Percentiles rank a stretch among this genome's conserved stretches.
Conservation (phyloP, 2,888 invertebrate genomes). For the Germaria angustata region DNA sequence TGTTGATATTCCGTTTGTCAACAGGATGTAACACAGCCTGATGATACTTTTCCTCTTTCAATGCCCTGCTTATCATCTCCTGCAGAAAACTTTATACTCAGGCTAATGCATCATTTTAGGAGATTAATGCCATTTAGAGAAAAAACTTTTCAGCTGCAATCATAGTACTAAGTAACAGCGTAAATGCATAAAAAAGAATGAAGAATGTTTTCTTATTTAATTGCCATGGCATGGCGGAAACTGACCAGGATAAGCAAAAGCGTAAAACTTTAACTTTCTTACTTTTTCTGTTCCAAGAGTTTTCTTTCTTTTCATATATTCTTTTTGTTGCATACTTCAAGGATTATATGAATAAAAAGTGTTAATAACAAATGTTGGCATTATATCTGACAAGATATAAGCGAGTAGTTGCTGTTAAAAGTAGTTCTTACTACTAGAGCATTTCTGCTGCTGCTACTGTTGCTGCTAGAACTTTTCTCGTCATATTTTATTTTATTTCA, state of each 20-base stretch:
- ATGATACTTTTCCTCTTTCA: constrained; percentile 43
- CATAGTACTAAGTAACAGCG: constrained; percentile 17
- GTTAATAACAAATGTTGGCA: constrained; percentile 67
- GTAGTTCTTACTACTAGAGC: constrained; percentile 47
- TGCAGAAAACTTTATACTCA: constrained; percentile 20
- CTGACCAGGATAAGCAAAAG: constrained; percentile 63
- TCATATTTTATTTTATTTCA: not conserved
- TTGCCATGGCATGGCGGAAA: constrained; percentile 51
- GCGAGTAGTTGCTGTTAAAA: constrained; percentile 47
- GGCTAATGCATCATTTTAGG: constrained; percentile 66
- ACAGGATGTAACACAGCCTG: constrained; percentile 60
- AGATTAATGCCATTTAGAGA: constrained; percentile 64
- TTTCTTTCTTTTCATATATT: not conserved
- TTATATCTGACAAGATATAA: constrained; percentile 55
- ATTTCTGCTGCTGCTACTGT: constrained; percentile 13
- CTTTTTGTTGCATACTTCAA: constrained; percentile 49
- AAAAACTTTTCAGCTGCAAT: constrained; percentile 46
- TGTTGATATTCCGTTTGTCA: constrained; percentile 62
- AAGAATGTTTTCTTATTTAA: constrained; percentile 19
- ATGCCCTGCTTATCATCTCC: not conserved
- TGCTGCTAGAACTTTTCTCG: not conserved
- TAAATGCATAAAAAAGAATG: not conserved
- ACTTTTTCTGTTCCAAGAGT: not conserved
- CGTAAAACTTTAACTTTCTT: constrained; percentile 62
- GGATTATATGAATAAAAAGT: constrained; percentile 59